phyloP scores from a whole-genome alignment of 1,140 invertebrate species.

The Caenorhabditis remanei region DNA sequence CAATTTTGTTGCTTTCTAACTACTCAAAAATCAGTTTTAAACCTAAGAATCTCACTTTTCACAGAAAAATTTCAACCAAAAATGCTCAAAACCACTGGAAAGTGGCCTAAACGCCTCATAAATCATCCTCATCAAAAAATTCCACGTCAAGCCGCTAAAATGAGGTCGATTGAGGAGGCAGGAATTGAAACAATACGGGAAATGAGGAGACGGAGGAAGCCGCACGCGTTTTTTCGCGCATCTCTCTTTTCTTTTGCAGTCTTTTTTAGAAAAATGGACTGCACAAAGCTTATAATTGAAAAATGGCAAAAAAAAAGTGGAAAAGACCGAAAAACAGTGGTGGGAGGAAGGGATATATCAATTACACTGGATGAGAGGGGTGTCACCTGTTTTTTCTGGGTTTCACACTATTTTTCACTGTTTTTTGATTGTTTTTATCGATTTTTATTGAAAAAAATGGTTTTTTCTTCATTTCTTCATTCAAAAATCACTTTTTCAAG shows the following conservation, averaged over 20 bases:
- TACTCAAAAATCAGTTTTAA: too few species aligned
- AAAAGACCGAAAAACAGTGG: neutral
- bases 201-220: conserved; percentile 16
- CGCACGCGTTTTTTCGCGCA: conserved; percentile 33
- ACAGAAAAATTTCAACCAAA: too few species aligned
- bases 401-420: neutral
- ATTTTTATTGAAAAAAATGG: neutral
- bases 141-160: neutral
- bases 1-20: too few species aligned
- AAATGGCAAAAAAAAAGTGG: neutral
- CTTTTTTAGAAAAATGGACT: neutral
- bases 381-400: neutral
- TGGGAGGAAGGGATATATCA: conserved; percentile 50
- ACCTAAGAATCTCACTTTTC: too few species aligned
- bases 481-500: too few species aligned
- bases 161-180: neutral
- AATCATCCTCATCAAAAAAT: neutral
- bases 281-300: neutral
- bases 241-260: conserved; percentile 11
- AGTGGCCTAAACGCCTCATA: too few species aligned
- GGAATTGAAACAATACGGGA: neutral
- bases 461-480: too few species aligned
- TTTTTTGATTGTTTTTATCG: neutral
- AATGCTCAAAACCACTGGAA: too few species aligned
- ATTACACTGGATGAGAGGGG: neutral